Evolutionary conservation across 2,888 invertebrate species (phyloP).

Genomic region (Rhodophaea formosa): DNA sequence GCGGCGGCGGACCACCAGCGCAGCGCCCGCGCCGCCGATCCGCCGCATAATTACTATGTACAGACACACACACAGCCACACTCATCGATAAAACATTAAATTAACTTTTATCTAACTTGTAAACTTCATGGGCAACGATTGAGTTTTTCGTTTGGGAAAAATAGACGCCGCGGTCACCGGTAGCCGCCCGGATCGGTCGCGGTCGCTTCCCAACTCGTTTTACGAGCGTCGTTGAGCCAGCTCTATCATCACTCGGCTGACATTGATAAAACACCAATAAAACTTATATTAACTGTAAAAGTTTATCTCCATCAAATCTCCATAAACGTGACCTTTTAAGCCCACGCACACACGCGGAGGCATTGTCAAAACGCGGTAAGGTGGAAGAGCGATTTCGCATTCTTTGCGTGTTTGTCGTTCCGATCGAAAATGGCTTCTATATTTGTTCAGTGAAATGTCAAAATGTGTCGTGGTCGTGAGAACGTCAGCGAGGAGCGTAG

Average conservation of each 20-base stretch:
- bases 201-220: slow-evolving; percentile 45
- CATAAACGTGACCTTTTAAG: slow-evolving; percentile 45
- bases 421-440: slow-evolving; percentile 74
- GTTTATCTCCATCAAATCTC: slow-evolving; percentile 49
- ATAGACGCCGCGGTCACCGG: slow-evolving; percentile 42
- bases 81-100: slow-evolving; percentile 72
- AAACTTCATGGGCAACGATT: slow-evolving; percentile 73
- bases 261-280: slow-evolving; percentile 47
- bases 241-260: slow-evolving; percentile 46
- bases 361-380: slow-evolving; percentile 43
- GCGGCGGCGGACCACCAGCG: slow-evolving; percentile 77
- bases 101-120: slow-evolving; percentile 76
- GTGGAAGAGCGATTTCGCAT: slow-evolving; percentile 52
- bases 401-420: slow-evolving; percentile 50
- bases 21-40: slow-evolving; percentile 70
- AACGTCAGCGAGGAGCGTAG: slow-evolving; percentile 58
- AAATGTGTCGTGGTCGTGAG: slow-evolving; percentile 77
- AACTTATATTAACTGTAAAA: slow-evolving; percentile 42
- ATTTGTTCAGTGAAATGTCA: slow-evolving; percentile 77
- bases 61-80: slow-evolving; percentile 57
- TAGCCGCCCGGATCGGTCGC: slow-evolving; percentile 62
- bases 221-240: slow-evolving; percentile 37
- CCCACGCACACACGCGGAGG: slow-evolving; percentile 39
- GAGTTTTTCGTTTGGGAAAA: slow-evolving; percentile 58
- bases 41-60: slow-evolving; percentile 78